Percentiles rank a stretch among this genome's conserved stretches.
Evolutionary conservation across 2,113 vertebrate species (phyloP).

Genomic region (Melanocharis versteri): DNA sequence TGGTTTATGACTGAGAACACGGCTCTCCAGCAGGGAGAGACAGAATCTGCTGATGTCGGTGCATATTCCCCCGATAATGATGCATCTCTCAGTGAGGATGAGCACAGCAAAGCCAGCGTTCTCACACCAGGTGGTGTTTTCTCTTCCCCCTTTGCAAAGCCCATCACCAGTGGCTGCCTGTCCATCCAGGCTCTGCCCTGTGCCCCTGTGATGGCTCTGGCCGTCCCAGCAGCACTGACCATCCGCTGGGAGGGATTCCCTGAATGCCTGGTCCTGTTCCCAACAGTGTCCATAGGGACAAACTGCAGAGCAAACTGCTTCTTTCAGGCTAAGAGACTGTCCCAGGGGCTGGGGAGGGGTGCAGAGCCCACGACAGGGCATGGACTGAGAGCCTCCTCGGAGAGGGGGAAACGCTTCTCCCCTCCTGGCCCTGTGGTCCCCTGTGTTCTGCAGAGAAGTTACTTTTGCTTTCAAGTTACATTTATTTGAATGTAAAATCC

Average conservation of each 20-base stretch:
- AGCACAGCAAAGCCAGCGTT: not conserved
- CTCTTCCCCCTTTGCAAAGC: not conserved
- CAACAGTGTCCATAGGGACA: fast-evolving
- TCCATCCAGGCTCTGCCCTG: not conserved
- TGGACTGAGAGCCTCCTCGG: fast-evolving
- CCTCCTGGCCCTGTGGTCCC: not conserved
- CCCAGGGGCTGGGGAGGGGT: not conserved
- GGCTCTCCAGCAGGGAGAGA: not conserved
- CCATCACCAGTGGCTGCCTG: not conserved
- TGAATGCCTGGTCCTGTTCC: not conserved
- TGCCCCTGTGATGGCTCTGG: fast-evolving
- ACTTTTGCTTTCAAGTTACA: not conserved
- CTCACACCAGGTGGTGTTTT: not conserved
- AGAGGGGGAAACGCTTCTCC: not conserved
- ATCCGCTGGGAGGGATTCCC: not conserved
- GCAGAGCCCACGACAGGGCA: not conserved
- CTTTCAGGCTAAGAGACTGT: not conserved
- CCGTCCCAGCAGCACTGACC: not conserved
- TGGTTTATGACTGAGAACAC: not conserved
- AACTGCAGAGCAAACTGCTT: not conserved
- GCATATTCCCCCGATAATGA: fast-evolving
- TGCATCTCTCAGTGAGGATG: fast-evolving
- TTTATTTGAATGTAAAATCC: slow-evolving; percentile 59
- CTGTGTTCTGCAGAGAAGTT: not conserved
- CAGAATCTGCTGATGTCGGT: not conserved